Percentiles rank a stretch among this genome's conserved stretches.
These are phyloP conservation scores for Stratiomys singularior DNA, from an alignment of 2,888 invertebrate genomes.

Conservation along the genomic window DNA sequence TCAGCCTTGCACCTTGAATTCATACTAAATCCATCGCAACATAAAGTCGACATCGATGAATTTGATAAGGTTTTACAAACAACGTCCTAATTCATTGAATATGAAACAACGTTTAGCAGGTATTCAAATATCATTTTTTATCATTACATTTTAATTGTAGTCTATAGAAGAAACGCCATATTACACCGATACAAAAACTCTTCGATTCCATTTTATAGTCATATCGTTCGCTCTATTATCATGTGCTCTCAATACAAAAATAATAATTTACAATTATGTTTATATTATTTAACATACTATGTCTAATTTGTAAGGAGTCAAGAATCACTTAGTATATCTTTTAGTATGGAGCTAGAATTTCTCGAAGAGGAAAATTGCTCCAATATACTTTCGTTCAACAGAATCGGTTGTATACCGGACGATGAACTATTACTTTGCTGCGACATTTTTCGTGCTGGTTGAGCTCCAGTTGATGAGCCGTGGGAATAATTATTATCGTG, in stretches of 20 bases:
- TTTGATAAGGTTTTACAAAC: too few relatives aligned
- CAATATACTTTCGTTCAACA: conserved; percentile 59
- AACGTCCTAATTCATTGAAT: too few relatives aligned
- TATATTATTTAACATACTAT: conserved; percentile 22
- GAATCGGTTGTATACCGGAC: conserved; percentile 56
- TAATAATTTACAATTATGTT: conserved; percentile 34
- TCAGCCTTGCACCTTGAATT: too few relatives aligned
- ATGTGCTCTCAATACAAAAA: conserved; percentile 20
- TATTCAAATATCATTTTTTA: too few relatives aligned
- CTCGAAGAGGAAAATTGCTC: conserved; percentile 62
- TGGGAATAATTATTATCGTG: conserved; percentile 42
- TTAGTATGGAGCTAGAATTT: conserved; percentile 65
- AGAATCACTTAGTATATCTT: conserved; percentile 65
- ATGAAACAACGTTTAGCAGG: too few relatives aligned
- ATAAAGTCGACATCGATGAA: too few relatives aligned
- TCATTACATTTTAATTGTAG: not conserved
- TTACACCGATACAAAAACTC: not conserved
- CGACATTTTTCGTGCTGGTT: conserved; percentile 37
- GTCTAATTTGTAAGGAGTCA: conserved; percentile 56
- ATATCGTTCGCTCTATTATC: not conserved
- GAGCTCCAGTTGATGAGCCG: conserved; percentile 48
- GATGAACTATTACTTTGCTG: conserved; percentile 35
- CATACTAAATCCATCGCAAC: too few relatives aligned
- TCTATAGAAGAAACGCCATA: not conserved
- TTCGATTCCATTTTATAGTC: not conserved